phyloP scores from a whole-genome alignment of 1,140 invertebrate species.

The Leptoteleia sp. region DNA sequence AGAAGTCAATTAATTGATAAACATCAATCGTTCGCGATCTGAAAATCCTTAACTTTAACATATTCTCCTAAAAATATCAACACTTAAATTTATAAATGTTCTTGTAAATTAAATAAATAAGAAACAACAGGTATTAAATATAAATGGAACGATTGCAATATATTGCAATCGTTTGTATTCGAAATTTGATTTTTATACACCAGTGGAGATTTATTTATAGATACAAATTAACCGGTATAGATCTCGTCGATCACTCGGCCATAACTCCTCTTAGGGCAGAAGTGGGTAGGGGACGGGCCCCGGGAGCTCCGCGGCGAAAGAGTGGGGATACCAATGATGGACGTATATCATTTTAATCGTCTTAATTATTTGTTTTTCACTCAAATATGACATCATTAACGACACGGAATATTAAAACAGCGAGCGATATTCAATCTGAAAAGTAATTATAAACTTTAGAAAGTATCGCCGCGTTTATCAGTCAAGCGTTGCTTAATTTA shows the following conservation, averaged over 20 bases:
- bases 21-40: too few species aligned
- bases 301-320: conserved; percentile 27
- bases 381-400: conserved; percentile 39
- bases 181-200: too few species aligned
- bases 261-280: conserved; percentile 49
- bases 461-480: not conserved
- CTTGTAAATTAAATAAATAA: too few species aligned
- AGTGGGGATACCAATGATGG: conserved; percentile 73
- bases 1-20: too few species aligned
- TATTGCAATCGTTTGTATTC: too few species aligned
- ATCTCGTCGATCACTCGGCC: conserved; percentile 61
- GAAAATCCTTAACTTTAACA: too few species aligned
- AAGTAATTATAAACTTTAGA: conserved; percentile 14
- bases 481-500: conserved; percentile 2
- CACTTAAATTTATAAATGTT: too few species aligned
- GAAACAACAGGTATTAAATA: too few species aligned
- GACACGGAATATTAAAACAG: conserved; percentile 9
- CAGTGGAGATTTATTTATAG: conserved; percentile 30
- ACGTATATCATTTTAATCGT: conserved; percentile 70
- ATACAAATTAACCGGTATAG: conserved; percentile 44
- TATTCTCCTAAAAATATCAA: too few species aligned
- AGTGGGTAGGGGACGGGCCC: conserved; percentile 66
- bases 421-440: conserved; percentile 1
- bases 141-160: too few species aligned
- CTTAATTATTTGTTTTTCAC: conserved; percentile 66